Conservation (phyloP, 2,113 vertebrate genomes). For the Phyllopteryx taeniolatus region DNA sequence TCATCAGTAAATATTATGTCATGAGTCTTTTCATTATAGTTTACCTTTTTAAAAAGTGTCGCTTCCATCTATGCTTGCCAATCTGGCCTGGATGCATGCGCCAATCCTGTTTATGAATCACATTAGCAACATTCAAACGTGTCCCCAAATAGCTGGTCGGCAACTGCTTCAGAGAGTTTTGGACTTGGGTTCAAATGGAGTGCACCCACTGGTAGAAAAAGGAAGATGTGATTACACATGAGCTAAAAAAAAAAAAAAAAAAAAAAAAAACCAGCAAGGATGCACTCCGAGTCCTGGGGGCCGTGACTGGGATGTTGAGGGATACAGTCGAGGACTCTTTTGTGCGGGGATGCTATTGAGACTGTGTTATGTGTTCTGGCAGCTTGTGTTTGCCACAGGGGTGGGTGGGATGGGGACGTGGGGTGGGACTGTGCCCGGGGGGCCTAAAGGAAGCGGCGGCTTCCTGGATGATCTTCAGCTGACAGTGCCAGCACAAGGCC, state of each 20-base stretch:
- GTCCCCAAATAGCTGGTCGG: constrained; percentile 29
- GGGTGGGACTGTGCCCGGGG: not conserved
- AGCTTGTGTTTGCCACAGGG: constrained; percentile 9
- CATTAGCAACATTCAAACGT: constrained; percentile 27
- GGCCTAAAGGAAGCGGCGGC: constrained; percentile 19
- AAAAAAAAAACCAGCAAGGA: not conserved
- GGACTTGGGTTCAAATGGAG: constrained; percentile 3
- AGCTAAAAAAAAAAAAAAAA: not conserved
- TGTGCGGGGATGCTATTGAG: not conserved
- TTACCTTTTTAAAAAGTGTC: not conserved
- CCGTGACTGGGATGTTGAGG: constrained; percentile 16
- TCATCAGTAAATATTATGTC: constrained; percentile 21
- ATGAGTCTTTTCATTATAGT: constrained; percentile 3
- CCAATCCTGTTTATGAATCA: constrained; percentile 16
- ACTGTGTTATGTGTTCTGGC: constrained; percentile 9
- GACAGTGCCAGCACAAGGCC: constrained; percentile 27
- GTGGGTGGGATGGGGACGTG: not conserved
- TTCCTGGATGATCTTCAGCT: constrained; percentile 51
- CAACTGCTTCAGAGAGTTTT: constrained; percentile 9
- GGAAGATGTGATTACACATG: not conserved
- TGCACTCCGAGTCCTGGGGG: not conserved
- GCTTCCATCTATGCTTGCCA: constrained; percentile 16
- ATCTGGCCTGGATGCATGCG: constrained; percentile 10
- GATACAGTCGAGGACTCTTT: constrained; percentile 8
- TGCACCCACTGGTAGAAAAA: not conserved